phyloP scores from a whole-genome alignment of 2,797 vertebrate genomes.

The Coccyzus lansbergi region DNA sequence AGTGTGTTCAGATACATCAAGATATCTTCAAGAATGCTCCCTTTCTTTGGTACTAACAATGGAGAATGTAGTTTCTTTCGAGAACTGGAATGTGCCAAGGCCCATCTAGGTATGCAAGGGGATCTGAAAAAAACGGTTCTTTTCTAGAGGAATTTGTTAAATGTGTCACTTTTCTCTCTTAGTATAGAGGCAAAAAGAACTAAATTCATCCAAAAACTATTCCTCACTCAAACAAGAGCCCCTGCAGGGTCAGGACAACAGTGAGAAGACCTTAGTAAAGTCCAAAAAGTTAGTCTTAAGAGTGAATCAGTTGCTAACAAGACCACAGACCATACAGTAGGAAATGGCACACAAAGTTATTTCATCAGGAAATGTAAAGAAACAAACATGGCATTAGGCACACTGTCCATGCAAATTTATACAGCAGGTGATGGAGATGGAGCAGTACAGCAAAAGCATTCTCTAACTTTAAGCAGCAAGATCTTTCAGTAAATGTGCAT shows the following conservation, averaged over 20 bases:
- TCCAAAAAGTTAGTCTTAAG: background rate
- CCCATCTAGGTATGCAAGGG: background rate
- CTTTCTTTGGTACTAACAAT: too few relatives aligned
- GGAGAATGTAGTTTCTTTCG: background rate
- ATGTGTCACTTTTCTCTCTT: background rate
- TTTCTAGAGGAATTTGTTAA: background rate
- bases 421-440: accelerated
- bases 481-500: background rate
- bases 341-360: background rate
- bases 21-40: background rate
- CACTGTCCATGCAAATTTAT: background rate
- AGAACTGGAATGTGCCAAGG: background rate
- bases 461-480: background rate
- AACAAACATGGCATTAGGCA: background rate
- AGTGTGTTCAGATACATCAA: background rate
- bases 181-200: background rate
- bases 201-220: background rate
- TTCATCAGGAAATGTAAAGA: background rate
- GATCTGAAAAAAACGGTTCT: background rate
- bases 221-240: background rate
- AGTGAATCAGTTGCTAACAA: background rate
- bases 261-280: background rate
- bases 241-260: background rate
- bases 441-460: background rate
- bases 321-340: background rate